A percentile compares a stretch with the other conserved stretches of the same genome.
Conservation (phyloP, 2,888 invertebrate species). For the Caenorhabditis imperialis region DNA sequence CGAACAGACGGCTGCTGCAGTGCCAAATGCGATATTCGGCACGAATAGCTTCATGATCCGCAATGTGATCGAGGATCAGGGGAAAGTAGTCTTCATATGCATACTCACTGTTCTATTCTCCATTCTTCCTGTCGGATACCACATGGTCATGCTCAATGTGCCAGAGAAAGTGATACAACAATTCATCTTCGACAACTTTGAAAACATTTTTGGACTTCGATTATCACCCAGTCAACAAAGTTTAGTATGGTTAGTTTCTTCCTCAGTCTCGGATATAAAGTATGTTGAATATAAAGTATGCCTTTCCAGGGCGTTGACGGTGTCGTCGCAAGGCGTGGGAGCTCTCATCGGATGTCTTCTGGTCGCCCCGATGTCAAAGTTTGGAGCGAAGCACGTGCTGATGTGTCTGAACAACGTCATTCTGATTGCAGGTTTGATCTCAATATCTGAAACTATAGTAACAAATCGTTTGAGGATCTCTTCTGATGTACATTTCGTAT, state of each 20-base stretch:
- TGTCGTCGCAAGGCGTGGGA: constrained; percentile 70
- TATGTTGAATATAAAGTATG: background rate
- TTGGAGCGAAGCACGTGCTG: constrained; percentile 62
- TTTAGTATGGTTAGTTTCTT: constrained; percentile 62
- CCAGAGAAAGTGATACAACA: constrained; percentile 66
- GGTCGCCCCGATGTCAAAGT: constrained; percentile 54
- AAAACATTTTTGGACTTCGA: constrained; percentile 43
- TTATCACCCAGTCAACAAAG: constrained; percentile 46
- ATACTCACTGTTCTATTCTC: constrained; percentile 55
- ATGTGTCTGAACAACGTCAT: constrained; percentile 56
- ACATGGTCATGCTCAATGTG: constrained; percentile 73
- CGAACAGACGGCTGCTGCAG: constrained; percentile 15
- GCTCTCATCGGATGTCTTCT: constrained; percentile 69
- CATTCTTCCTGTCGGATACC: constrained; percentile 67
- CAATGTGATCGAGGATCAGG: constrained; percentile 60
- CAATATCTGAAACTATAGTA: background rate
- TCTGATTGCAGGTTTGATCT: constrained; percentile 36
- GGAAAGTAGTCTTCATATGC: constrained; percentile 62
- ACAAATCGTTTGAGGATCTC: constrained; percentile 23
- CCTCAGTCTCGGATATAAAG: too few species aligned
- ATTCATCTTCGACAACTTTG: constrained; percentile 53
- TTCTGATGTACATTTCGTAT: constrained; percentile 52
- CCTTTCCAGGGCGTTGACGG: constrained; percentile 62
- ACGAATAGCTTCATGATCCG: constrained; percentile 37
- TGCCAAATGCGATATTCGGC: constrained; percentile 51